phyloP scores from a whole-genome alignment of 2,113 vertebrate genomes.

The Willisornis vidua region DNA sequence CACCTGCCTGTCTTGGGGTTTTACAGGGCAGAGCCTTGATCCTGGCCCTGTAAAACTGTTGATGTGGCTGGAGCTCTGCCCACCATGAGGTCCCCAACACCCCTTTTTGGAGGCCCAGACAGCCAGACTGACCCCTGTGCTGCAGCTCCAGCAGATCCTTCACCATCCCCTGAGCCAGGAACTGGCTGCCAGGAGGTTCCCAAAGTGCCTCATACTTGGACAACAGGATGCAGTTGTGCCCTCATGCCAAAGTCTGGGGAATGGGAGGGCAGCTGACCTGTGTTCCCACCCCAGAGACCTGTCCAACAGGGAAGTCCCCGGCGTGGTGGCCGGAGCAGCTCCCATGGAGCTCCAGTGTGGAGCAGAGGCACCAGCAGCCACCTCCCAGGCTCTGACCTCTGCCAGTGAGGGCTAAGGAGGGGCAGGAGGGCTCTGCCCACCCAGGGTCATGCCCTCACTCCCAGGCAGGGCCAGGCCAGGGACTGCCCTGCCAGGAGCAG shows the following conservation, averaged over 20 bases:
- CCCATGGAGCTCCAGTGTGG: neutral
- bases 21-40: neutral
- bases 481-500: neutral
- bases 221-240: neutral
- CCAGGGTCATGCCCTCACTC: neutral
- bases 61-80: neutral
- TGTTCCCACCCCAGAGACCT: neutral
- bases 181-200: neutral
- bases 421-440: neutral
- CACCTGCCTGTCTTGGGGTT: neutral
- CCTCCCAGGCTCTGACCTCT: neutral
- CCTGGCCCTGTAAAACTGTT: neutral
- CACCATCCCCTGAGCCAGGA: neutral
- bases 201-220: fast-evolving
- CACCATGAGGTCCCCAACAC: fast-evolving
- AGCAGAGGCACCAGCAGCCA: neutral
- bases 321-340: neutral
- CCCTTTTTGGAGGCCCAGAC: neutral
- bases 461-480: neutral
- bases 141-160: neutral
- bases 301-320: neutral
- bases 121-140: fast-evolving
- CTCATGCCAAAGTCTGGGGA: neutral
- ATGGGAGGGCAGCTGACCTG: neutral
- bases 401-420: neutral